phyloP scores from a whole-genome alignment of 2,113 vertebrate species.

The Baryphthengus martii region DNA sequence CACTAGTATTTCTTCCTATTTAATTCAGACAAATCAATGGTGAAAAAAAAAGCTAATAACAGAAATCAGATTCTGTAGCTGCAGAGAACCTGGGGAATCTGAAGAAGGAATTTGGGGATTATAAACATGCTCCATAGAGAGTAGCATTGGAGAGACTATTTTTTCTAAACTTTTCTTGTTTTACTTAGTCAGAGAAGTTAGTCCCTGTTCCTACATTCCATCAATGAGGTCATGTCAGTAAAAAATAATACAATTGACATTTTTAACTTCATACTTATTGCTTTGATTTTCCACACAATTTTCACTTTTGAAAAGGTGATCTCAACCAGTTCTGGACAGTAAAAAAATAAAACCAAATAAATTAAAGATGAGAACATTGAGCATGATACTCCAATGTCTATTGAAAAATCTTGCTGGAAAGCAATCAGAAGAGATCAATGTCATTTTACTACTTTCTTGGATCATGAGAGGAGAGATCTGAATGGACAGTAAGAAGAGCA shows the following conservation, averaged over 20 bases:
- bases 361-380: not conserved
- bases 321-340: not conserved
- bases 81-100: not conserved
- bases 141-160: not conserved
- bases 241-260: not conserved
- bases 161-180: not conserved
- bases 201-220: not conserved
- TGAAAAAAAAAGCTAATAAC: not conserved
- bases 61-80: slow-evolving; percentile 2
- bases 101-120: not conserved
- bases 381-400: not conserved
- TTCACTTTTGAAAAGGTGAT: not conserved
- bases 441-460: not conserved
- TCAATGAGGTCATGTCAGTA: not conserved
- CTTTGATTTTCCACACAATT: not conserved
- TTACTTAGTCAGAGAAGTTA: not conserved
- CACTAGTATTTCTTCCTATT: slow-evolving; percentile 53
- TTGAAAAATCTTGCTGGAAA: not conserved
- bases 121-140: not conserved
- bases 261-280: not conserved
- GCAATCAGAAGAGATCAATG: rapidly evolving
- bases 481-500: not conserved
- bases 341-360: not conserved
- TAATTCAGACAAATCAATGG: slow-evolving; percentile 66
- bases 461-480: not conserved